phyloP scores from a whole-genome alignment of 2,797 vertebrate genomes.

The Dipus sagitta region DNA sequence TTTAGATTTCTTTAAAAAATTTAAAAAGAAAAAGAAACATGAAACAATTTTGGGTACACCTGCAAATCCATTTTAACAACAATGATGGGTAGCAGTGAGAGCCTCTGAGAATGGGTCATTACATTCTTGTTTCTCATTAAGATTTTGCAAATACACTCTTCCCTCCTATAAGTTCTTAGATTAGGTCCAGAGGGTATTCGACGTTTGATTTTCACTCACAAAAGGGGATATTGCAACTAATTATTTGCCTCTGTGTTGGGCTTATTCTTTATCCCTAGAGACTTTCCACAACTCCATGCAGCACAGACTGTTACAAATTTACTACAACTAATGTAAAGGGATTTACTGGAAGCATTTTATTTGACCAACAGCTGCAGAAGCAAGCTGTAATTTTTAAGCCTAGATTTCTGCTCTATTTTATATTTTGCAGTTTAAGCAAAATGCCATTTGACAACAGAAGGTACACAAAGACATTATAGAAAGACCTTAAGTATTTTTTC shows the following conservation, averaged over 20 bases:
- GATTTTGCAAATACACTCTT: conserved; percentile 49
- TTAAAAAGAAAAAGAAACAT: not conserved
- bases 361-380: conserved; percentile 84
- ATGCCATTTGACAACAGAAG: conserved; percentile 76
- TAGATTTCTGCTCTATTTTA: conserved; percentile 75
- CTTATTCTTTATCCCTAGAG: conserved; percentile 61
- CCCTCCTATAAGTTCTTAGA: conserved; percentile 51
- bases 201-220: conserved; percentile 67
- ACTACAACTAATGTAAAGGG: conserved; percentile 80
- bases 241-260: conserved; percentile 10
- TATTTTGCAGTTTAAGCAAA: conserved; percentile 78
- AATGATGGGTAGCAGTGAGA: not conserved
- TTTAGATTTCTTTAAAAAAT: not conserved
- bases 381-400: conserved; percentile 79
- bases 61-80: conserved; percentile 49
- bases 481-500: conserved; percentile 62
- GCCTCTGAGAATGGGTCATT: not conserved
- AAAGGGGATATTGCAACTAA: conserved; percentile 45
- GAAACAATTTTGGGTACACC: not conserved
- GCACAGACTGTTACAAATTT: conserved; percentile 78
- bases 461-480: conserved; percentile 34
- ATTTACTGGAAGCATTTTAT: conserved; percentile 84
- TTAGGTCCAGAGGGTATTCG: conserved; percentile 52
- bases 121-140: conserved; percentile 15
- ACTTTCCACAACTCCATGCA: conserved; percentile 52